A percentile compares a stretch with the other conserved stretches of the same genome.
Evolutionary conservation across 2,113 vertebrate species (phyloP).

Genomic region (human (Homo sapiens)): DNA sequence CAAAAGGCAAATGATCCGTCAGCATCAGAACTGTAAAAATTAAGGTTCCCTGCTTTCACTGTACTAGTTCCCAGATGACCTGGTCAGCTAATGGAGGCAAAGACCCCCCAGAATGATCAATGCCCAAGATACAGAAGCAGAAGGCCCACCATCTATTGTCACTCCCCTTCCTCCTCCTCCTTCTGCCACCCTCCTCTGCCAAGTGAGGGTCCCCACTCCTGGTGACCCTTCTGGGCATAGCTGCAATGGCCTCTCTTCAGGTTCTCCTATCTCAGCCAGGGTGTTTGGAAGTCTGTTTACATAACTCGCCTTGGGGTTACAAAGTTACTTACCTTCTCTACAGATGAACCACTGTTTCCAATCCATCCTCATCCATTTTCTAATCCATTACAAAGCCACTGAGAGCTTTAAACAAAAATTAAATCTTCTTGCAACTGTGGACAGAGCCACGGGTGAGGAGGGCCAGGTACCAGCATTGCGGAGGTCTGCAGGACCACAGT

Average conservation of each 20-base stretch:
- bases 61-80: background rate
- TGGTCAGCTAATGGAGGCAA: background rate
- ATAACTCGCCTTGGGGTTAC: fast-evolving
- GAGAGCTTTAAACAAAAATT: background rate
- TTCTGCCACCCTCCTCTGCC: background rate
- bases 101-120: background rate
- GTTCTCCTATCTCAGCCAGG: background rate
- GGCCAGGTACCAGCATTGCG: fast-evolving
- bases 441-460: background rate
- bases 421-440: background rate
- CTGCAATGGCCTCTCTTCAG: background rate
- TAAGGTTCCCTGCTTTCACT: background rate
- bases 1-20: background rate
- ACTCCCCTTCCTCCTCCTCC: background rate
- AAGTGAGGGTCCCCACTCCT: too few species aligned
- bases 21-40: background rate
- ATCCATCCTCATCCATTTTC: background rate
- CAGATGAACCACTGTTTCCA: background rate
- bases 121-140: background rate
- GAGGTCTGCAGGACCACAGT: background rate
- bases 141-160: background rate
- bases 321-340: background rate
- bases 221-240: background rate
- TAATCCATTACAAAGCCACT: background rate
- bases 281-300: background rate